A percentile compares a stretch with the other conserved stretches of the same genome.
phyloP scores from a whole-genome alignment of 2,888 invertebrate genomes.

The Zelleria hepariella region DNA sequence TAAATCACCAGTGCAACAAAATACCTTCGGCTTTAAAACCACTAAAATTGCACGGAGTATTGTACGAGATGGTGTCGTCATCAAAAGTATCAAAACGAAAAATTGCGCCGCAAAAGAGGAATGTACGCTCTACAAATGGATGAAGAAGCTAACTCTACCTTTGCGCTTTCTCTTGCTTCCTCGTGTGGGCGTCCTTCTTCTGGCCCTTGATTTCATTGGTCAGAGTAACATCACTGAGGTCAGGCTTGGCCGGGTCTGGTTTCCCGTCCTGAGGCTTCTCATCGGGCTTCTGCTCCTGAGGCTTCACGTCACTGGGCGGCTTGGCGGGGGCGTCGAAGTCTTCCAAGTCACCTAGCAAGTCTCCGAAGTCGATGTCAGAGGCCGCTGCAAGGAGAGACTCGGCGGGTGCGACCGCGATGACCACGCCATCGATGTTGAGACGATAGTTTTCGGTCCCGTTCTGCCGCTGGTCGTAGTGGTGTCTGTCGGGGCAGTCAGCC shows the following conservation, averaged over 20 bases:
- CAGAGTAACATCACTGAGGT: slow-evolving; percentile 38
- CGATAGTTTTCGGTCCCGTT: slow-evolving; percentile 83
- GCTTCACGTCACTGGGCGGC: slow-evolving; percentile 17
- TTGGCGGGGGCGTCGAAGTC: slow-evolving; percentile 31
- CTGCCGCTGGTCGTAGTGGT: slow-evolving; percentile 80
- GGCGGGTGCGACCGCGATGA: slow-evolving; percentile 75
- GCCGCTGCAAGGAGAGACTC: slow-evolving; percentile 73
- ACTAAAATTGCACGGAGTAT: no score
- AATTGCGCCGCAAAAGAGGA: no score
- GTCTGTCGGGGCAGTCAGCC: slow-evolving; percentile 27
- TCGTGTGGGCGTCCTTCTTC: slow-evolving; percentile 39
- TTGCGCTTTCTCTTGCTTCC: slow-evolving; percentile 53
- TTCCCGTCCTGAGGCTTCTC: slow-evolving; percentile 18
- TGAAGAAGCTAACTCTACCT: slow-evolving; percentile 36
- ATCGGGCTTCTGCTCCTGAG: slow-evolving; percentile 12
- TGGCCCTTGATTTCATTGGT: slow-evolving; percentile 33
- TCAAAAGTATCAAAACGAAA: no score
- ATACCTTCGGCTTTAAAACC: no score
- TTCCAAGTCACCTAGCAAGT: slow-evolving; percentile 39
- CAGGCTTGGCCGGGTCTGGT: slow-evolving; percentile 19
- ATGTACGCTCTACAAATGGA: no score
- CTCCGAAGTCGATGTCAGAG: slow-evolving; percentile 54
- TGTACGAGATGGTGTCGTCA: no score
- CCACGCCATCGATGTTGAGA: slow-evolving; percentile 78
- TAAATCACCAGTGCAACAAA: no score